Evolutionary conservation across 2,113 vertebrate species (phyloP).

Genomic region (Aleadryas rufinucha): DNA sequence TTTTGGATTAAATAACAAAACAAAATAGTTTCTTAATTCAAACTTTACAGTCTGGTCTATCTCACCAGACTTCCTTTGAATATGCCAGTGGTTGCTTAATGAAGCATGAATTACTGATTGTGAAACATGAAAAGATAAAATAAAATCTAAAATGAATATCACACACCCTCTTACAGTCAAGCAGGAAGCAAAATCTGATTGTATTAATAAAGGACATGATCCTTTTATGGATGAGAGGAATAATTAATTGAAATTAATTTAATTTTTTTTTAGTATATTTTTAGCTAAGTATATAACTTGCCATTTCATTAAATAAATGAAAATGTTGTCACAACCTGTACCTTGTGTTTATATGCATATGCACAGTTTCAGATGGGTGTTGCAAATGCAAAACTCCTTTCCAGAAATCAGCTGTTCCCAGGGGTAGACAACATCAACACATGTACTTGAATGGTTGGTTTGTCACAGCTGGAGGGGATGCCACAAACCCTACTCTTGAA

Average conservation of each 20-base stretch:
- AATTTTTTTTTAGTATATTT: not conserved
- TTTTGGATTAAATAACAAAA: not conserved
- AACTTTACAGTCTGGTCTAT: not conserved
- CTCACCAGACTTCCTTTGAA: not conserved
- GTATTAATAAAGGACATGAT: not conserved
- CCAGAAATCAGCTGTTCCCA: not conserved
- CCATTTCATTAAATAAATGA: not conserved
- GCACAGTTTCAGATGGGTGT: not conserved
- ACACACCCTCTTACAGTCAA: not conserved
- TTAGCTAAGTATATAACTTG: not conserved
- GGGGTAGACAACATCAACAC: not conserved
- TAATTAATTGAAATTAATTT: not conserved
- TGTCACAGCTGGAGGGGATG: not conserved
- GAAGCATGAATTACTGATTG: not conserved
- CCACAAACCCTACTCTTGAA: not conserved
- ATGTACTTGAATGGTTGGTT: not conserved
- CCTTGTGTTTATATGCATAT: not conserved
- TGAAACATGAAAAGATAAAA: constrained; percentile 11
- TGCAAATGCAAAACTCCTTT: not conserved
- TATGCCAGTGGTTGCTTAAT: not conserved
- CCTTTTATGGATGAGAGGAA: not conserved
- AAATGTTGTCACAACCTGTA: not conserved
- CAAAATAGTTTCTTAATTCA: not conserved
- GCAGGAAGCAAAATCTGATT: not conserved
- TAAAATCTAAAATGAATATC: not conserved